Evolutionary conservation across 2,888 invertebrate species (phyloP).

Genomic region (Drosophila heteroneura): DNA sequence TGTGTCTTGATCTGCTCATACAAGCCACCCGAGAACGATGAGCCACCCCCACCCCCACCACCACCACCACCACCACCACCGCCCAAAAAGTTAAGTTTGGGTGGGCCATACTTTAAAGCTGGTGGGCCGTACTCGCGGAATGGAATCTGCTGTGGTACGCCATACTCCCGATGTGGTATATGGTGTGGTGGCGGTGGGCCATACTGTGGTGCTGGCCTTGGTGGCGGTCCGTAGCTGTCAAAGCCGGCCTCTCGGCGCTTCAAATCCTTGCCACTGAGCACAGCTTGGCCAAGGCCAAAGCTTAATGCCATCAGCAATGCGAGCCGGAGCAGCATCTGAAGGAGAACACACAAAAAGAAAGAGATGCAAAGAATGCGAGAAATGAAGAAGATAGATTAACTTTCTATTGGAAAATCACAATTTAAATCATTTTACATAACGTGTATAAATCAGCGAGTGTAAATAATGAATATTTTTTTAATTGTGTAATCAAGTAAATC

Average conservation of each 20-base stretch:
- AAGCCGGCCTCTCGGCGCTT: conserved; percentile 80
- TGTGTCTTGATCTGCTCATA: conserved; percentile 84
- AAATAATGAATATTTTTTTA: background rate
- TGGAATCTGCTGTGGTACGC: conserved; percentile 83
- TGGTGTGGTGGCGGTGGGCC: conserved; percentile 86
- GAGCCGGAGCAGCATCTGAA: conserved; percentile 70
- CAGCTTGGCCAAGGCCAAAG: conserved; percentile 65
- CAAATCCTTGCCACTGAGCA: conserved; percentile 73
- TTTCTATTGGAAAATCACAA: background rate
- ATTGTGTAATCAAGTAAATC: background rate
- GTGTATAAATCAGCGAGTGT: background rate
- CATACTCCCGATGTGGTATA: conserved; percentile 86
- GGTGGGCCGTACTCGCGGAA: conserved; percentile 84
- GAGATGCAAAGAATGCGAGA: background rate
- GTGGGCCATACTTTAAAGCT: conserved; percentile 86
- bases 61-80: conserved; percentile 84
- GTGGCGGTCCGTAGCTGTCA: conserved; percentile 87
- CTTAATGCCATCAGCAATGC: conserved; percentile 61
- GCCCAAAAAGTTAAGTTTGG: conserved; percentile 85
- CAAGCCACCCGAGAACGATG: conserved; percentile 56
- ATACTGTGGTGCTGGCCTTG: conserved; percentile 85
- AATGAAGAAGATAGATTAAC: background rate
- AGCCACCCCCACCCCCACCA: conserved; percentile 82
- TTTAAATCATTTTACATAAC: background rate
- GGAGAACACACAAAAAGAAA: background rate